These are phyloP conservation scores for Dinomys branickii DNA, from an alignment of 2,113 vertebrate genomes.

Conservation along the genomic window DNA sequence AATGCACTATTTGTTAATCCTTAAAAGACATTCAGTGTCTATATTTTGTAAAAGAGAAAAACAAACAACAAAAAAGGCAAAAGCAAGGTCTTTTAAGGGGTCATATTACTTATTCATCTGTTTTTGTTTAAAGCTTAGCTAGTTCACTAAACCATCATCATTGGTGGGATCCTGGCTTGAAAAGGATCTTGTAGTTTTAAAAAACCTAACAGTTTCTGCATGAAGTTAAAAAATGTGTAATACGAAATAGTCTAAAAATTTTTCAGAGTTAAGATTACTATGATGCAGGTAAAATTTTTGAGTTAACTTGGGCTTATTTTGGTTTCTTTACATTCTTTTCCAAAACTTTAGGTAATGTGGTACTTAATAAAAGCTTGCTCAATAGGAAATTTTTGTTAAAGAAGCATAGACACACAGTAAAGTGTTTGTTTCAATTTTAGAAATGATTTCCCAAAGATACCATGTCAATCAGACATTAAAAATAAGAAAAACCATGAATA, in stretches of 20 bases:
- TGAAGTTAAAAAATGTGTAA: slow-evolving; percentile 33
- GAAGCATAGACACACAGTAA: background rate
- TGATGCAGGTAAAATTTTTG: slow-evolving; percentile 58
- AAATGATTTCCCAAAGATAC: slow-evolving; percentile 57
- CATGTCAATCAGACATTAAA: slow-evolving; percentile 53
- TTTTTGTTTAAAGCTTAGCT: slow-evolving; percentile 74
- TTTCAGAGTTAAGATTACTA: slow-evolving; percentile 27
- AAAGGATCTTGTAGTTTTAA: slow-evolving; percentile 43
- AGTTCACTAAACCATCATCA: slow-evolving; percentile 62
- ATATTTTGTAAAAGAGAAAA: slow-evolving; percentile 59
- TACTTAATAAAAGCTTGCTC: slow-evolving; percentile 35
- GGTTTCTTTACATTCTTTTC: slow-evolving; percentile 43
- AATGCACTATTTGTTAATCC: slow-evolving; percentile 72
- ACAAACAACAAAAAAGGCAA: slow-evolving; percentile 55
- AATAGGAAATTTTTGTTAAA: slow-evolving; percentile 46
- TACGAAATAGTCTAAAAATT: slow-evolving; percentile 39
- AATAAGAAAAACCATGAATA: slow-evolving; percentile 51
- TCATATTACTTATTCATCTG: slow-evolving; percentile 66
- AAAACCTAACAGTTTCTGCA: slow-evolving; percentile 24
- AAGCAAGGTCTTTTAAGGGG: slow-evolving; percentile 66
- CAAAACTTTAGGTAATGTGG: background rate
- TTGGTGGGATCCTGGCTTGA: slow-evolving; percentile 55
- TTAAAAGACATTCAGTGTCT: slow-evolving; percentile 41
- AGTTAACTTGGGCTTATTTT: slow-evolving; percentile 58
- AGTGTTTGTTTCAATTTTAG: background rate